phyloP scores from a whole-genome alignment of 2,113 vertebrate genomes.

The Chrysochloris asiatica region DNA sequence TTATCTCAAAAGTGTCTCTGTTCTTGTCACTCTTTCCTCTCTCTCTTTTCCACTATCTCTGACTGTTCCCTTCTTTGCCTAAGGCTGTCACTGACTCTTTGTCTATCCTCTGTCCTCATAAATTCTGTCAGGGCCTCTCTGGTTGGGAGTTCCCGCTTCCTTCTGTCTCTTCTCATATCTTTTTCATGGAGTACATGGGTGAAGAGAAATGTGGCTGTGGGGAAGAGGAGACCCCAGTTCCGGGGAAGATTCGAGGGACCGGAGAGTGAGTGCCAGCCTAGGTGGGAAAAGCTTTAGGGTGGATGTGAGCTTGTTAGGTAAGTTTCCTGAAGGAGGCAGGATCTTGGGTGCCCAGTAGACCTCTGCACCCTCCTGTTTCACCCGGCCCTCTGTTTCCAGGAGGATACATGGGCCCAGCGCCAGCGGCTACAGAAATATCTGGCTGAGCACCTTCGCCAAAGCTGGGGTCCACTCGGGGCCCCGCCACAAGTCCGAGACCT shows the following conservation, averaged over 20 bases:
- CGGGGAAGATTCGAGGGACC: not conserved
- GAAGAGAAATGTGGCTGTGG: not conserved
- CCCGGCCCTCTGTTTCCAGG: conserved; percentile 80
- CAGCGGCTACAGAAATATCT: conserved; percentile 88
- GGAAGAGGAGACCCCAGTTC: not conserved
- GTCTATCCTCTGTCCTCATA: not conserved
- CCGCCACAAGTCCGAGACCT: conserved; percentile 81
- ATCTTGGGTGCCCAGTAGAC: not conserved
- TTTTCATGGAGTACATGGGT: not conserved
- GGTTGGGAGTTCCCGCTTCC: not conserved
- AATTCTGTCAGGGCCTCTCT: not conserved
- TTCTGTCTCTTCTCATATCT: not conserved
- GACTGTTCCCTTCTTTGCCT: not conserved
- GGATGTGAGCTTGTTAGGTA: not conserved
- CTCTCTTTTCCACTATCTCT: not conserved
- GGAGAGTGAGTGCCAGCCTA: not conserved
- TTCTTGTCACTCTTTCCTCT: not conserved
- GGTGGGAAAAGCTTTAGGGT: not conserved
- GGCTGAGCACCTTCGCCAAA: conserved; percentile 88
- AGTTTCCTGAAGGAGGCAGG: not conserved
- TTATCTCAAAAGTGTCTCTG: not conserved
- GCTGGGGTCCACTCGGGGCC: conserved; percentile 64
- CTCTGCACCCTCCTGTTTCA: not conserved
- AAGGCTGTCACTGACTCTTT: not conserved
- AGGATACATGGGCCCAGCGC: conserved; percentile 86